Base-by-base conservation (phyloP, 1,140 invertebrate genomes). In the Diplogasteroides magnus region DNA sequence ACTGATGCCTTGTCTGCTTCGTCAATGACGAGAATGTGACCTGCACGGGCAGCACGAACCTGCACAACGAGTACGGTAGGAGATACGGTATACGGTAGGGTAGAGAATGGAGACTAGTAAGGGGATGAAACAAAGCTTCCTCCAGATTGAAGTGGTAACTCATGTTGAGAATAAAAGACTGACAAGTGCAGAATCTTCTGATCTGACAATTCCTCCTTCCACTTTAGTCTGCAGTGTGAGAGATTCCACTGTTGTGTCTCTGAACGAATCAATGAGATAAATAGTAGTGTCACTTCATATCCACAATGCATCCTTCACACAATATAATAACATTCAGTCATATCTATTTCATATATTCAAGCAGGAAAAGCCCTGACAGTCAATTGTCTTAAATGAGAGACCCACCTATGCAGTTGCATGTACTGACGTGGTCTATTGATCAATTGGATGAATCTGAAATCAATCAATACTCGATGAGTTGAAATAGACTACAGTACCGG, bases 1-100 rank as follows among this genome's bases (percentile, higher is more conserved):
- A 92, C 93, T 0, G 94, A 93, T 0, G 94, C 94, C 84, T 97
- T 97, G 84, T 97, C 94, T 2, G 93, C 94, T 84, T 98, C 95
- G 80, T 98, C 94, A 2, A 97, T 89, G 0, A 97, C 91, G 31
- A 97, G 85, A 31, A 97, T 90, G 79, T 92, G 90, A 0, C 94
- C 94, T 65, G 87, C 81, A 84, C 91, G 91, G 0, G 94, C 91
- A 0, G 94, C 94, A 48, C 37, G 37, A 11, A 48, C 37, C 37
- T 48, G 37, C n/a, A n/a, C n/a, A n/a, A n/a, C n/a, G n/a, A n/a
- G n/a, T n/a, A n/a, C n/a, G n/a, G n/a, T n/a, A n/a, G n/a, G n/a
- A n/a, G n/a, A n/a, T n/a, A n/a, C n/a, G n/a, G n/a, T n/a, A n/a
- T n/a, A n/a, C n/a, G n/a, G n/a, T n/a, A n/a, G n/a, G n/a, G n/a